phyloP scores from a whole-genome alignment of 2,113 vertebrate species.

The Mobula birostris region DNA sequence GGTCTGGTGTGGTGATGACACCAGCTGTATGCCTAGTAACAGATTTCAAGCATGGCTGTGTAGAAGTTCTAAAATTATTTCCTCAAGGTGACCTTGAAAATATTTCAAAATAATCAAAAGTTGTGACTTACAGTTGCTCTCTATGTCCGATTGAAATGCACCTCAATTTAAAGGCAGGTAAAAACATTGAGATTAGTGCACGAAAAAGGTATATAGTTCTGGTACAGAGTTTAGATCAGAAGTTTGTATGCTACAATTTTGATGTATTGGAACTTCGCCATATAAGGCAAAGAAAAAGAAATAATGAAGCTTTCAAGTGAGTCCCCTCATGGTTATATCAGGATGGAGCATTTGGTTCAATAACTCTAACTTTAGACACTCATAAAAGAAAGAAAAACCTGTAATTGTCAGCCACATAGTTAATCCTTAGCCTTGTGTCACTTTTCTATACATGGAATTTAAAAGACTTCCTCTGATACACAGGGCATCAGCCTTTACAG shows the following conservation, averaged over 20 bases:
- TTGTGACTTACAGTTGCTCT: neutral
- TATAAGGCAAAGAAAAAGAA: slow-evolving; percentile 11
- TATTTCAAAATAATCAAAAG: neutral
- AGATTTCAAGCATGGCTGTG: neutral
- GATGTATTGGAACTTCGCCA: slow-evolving; percentile 13
- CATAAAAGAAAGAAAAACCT: slow-evolving; percentile 36
- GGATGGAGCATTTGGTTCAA: slow-evolving; percentile 35
- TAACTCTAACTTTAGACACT: slow-evolving; percentile 31
- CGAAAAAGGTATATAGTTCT: neutral
- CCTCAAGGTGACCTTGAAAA: neutral
- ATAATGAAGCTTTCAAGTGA: slow-evolving; percentile 30
- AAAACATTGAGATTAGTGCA: neutral
- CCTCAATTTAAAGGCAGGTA: neutral
- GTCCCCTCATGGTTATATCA: slow-evolving; percentile 23
- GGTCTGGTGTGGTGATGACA: neutral
- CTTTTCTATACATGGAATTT: slow-evolving; percentile 32
- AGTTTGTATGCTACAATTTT: slow-evolving; percentile 8
- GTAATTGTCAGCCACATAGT: slow-evolving; percentile 33
- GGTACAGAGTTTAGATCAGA: neutral
- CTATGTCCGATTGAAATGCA: neutral
- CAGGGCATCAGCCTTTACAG: slow-evolving; percentile 40
- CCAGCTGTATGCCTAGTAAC: too few relatives aligned
- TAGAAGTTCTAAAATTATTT: neutral
- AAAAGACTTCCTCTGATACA: slow-evolving; percentile 32
- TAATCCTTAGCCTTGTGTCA: slow-evolving; percentile 37